Conservation (phyloP, 1,140 invertebrate genomes). For the Achroia grisella region DNA sequence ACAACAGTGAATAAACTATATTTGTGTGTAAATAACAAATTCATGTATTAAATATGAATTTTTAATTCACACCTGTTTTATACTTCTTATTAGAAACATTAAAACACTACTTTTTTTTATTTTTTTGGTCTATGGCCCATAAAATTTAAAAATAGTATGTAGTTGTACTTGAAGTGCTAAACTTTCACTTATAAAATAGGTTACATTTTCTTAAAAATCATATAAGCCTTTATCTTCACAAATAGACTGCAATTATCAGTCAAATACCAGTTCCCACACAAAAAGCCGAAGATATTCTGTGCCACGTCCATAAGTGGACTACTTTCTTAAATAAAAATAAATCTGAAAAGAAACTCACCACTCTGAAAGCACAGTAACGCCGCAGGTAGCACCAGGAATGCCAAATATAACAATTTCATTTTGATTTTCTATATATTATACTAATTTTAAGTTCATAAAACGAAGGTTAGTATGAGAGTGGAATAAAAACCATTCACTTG, state of each 20-base stretch:
- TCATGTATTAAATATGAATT: too few species aligned
- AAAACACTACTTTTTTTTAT: too few species aligned
- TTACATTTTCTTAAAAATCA: too few species aligned
- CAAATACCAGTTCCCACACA: constrained; percentile 22
- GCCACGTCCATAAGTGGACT: constrained; percentile 23
- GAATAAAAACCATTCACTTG: constrained; percentile 55
- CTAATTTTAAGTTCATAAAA: constrained; percentile 24
- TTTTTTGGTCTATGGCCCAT: too few species aligned
- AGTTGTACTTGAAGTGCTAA: too few species aligned
- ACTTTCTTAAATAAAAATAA: constrained; percentile 5
- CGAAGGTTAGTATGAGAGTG: constrained; percentile 22
- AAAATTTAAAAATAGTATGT: not conserved
- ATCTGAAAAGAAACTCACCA: constrained; percentile 35
- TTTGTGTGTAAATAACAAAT: too few species aligned
- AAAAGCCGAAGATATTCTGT: constrained; percentile 10
- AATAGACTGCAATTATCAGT: not conserved
- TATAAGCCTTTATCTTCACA: too few species aligned
- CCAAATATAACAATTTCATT: constrained; percentile 63
- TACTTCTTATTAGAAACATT: too few species aligned
- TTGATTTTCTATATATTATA: constrained; percentile 32
- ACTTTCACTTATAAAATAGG: too few species aligned
- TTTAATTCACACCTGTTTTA: too few species aligned
- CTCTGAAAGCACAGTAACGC: constrained; percentile 57
- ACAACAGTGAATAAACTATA: too few species aligned
- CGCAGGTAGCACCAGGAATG: constrained; percentile 56